Percentiles rank a stretch among this genome's conserved stretches.
These are phyloP conservation scores for Bolinopsis microptera DNA, from an alignment of 37 sponge, comb jelly and placozoan genomes.

Conservation along the genomic window DNA sequence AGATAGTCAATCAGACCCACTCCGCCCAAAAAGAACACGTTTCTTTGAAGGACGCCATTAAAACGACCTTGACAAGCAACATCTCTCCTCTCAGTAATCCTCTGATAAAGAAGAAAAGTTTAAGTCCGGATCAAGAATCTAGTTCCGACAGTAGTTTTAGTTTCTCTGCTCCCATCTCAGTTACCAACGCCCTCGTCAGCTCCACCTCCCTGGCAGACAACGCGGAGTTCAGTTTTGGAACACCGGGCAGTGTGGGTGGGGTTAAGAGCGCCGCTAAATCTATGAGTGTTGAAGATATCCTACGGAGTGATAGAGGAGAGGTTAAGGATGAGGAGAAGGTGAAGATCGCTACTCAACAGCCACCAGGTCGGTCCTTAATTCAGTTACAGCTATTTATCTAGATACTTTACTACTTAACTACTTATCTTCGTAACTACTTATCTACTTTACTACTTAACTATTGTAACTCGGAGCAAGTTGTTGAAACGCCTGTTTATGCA, in stretches of 20 bases:
- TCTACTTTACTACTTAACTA: no score
- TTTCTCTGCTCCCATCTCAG: conserved; percentile 46
- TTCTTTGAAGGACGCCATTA: conserved; percentile 21
- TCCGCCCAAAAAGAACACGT: neutral
- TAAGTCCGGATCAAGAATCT: neutral
- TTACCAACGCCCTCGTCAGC: neutral
- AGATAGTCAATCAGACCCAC: conserved; percentile 42
- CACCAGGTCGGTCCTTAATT: conserved; percentile 38
- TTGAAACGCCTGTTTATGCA: no score
- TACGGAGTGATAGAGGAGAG: conserved; percentile 28
- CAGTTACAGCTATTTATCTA: neutral
- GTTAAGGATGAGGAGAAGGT: conserved; percentile 6
- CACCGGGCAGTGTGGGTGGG: neutral
- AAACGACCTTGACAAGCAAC: neutral
- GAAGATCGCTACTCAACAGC: conserved; percentile 32
- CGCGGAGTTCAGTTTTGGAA: conserved; percentile 49
- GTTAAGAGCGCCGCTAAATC: neutral
- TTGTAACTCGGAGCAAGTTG: no score
- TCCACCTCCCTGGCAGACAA: neutral
- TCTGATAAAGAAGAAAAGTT: neutral
- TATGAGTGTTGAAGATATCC: neutral
- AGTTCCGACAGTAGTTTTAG: conserved; percentile 21
- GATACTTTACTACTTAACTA: no score
- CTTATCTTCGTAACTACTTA: no score
- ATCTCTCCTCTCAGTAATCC: neutral